Evolutionary conservation across 2,888 invertebrate species (phyloP), one percentile per base, ranked within the genome.

Genomic region (Leucoma salicis): DNA sequence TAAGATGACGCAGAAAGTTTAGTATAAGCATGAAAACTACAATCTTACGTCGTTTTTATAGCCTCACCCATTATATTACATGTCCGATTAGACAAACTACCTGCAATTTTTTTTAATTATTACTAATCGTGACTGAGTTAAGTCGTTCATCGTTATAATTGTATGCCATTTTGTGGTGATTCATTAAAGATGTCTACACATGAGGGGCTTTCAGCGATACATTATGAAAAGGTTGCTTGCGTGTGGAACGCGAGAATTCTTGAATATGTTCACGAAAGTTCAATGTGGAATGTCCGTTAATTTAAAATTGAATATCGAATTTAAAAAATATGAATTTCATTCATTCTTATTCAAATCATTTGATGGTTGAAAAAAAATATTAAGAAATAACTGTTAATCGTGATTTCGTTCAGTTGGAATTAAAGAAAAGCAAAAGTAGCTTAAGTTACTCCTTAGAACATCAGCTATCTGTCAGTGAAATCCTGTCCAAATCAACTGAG

Each of bases 181-280:
- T 80, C 76, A 83, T 80, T 82, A 82, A 65, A 69, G 64, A 63
- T 29, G 74, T 70, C 74, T 75, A 74, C 82, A 82, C 80, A 79
- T 78, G 79, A 74, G 74, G 76, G 72, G 69, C 70, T 79, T 80
- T 79, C 75, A 77, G 80, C 73, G 71, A 82, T 82, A 74, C 79
- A 81, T 82, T 79, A 82, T 81, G 75, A 74, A 78, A 68, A 71
- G 74, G 67, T 60, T 70, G 63, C 64, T 84, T 70, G 84, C 85
- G 85, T 82, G 85, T 76, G 54, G 62, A 57, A 59, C 77, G 80
- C 78, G 82, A 82, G 80, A 82, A 80, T 63, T 58, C 60, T 59
- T 69, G 74, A 70, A 70, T 74, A 67, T 65, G 57, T 50, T 49
- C 45, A 29, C 32, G 43, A 11, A 14, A 41, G 50, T 0, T 0